Evolutionary conservation across 2,797 vertebrate species (phyloP).

Genomic region (Numenius phaeopus): DNA sequence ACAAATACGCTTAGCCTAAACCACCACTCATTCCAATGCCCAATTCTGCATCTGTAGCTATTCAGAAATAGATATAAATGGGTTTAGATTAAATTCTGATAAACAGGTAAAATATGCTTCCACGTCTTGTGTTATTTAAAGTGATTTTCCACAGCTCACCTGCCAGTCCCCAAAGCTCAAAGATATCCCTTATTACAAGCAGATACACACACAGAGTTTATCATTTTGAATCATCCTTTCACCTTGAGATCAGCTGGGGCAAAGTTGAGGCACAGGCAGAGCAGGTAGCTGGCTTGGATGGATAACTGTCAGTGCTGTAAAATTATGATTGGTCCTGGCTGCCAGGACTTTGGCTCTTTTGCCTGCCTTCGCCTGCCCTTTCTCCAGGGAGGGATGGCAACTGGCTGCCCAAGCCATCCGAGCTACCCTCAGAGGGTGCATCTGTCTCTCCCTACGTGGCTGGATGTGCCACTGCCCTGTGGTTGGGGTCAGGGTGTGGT

Average conservation of each 20-base stretch:
- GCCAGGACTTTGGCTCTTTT: neutral
- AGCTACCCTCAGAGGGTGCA: accelerated
- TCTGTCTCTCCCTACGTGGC: neutral
- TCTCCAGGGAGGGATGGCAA: neutral
- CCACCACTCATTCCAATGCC: neutral
- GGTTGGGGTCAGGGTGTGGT: neutral
- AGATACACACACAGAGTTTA: neutral
- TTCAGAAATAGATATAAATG: neutral
- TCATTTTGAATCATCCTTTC: neutral
- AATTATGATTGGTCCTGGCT: accelerated
- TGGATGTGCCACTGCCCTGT: neutral
- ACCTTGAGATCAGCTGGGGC: neutral
- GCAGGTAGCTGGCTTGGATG: neutral
- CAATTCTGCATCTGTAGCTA: neutral
- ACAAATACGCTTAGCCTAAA: neutral
- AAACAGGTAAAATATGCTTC: neutral
- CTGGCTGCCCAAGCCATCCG: accelerated
- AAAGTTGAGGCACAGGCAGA: neutral
- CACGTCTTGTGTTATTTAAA: neutral
- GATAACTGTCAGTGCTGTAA: neutral
- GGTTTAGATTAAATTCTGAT: conserved; percentile 17
- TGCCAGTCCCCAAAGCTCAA: neutral
- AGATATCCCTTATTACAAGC: neutral
- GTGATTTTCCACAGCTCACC: neutral
- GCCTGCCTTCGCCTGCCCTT: neutral